phyloP scores from a whole-genome alignment of 2,888 invertebrate genomes.

The Watsonalla binaria region DNA sequence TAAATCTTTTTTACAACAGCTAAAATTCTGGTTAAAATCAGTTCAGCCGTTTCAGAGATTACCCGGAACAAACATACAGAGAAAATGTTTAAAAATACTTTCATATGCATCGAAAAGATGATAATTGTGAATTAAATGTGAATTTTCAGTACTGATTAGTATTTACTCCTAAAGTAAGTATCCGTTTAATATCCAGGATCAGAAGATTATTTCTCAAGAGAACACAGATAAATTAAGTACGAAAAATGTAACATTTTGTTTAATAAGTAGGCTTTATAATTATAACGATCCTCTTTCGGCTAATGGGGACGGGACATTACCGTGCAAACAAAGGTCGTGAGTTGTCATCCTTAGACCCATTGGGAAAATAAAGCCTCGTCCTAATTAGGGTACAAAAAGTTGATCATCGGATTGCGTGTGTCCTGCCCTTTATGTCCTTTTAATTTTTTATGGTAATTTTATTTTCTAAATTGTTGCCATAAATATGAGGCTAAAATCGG shows the following conservation, averaged over 20 bases:
- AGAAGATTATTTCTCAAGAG: background rate
- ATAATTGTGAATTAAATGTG: too few species aligned
- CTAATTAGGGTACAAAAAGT: slow-evolving; percentile 3
- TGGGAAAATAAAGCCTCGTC: background rate
- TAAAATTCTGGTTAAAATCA: too few species aligned
- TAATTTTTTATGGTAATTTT: background rate
- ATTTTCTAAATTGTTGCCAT: too few species aligned
- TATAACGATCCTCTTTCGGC: slow-evolving; percentile 1
- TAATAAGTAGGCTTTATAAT: slow-evolving; percentile 1
- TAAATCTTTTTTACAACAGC: too few species aligned
- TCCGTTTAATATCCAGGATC: too few species aligned
- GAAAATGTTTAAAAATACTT: too few species aligned
- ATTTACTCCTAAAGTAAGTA: too few species aligned
- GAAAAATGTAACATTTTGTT: background rate
- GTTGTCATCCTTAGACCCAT: background rate
- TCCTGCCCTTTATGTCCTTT: background rate
- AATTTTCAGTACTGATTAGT: too few species aligned
- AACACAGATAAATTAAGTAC: background rate
- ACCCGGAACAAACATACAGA: too few species aligned
- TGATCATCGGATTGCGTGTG: background rate
- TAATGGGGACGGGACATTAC: slow-evolving; percentile 2
- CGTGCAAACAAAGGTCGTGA: slow-evolving; percentile 1
- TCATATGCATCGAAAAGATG: too few species aligned
- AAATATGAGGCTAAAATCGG: too few species aligned
- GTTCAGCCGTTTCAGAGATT: too few species aligned